Evolutionary conservation across 2,888 invertebrate species (phyloP).

Genomic region (Plebejus anna): DNA sequence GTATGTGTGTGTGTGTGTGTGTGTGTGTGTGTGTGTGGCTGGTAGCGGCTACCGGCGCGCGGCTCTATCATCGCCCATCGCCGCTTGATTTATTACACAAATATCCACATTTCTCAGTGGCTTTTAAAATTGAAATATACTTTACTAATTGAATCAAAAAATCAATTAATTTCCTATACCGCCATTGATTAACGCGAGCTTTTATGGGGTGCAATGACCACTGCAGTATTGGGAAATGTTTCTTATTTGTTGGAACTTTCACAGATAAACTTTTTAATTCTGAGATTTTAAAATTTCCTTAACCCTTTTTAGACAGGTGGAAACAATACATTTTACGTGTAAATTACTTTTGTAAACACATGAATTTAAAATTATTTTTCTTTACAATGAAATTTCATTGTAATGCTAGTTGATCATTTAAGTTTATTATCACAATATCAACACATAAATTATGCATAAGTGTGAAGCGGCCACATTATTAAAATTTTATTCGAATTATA

Average conservation of each 20-base stretch:
- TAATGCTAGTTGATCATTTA: not conserved
- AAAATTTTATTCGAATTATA: conserved; percentile 24
- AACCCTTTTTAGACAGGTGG: not conserved
- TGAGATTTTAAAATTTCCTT: not conserved
- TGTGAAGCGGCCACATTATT: conserved; percentile 15
- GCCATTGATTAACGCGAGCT: not conserved
- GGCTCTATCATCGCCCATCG: conserved; percentile 69
- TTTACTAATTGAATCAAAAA: conserved; percentile 44
- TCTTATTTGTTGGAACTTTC: not conserved
- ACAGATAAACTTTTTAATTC: not conserved
- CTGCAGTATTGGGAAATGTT: conserved; percentile 3
- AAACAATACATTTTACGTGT: not conserved
- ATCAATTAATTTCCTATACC: conserved; percentile 28
- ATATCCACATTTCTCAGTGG: conserved; percentile 52
- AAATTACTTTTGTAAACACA: not conserved
- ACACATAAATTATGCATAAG: conserved; percentile 19
- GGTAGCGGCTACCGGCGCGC: conserved; percentile 43
- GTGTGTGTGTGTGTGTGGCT: conserved; percentile 31
- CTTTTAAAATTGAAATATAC: conserved; percentile 45
- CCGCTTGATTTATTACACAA: conserved; percentile 64
- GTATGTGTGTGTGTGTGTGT: conserved; percentile 25
- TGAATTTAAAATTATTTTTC: not conserved
- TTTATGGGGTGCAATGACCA: conserved; percentile 12
- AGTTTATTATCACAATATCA: conserved; percentile 17
- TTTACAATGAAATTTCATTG: not conserved